Evolutionary conservation across 1,140 invertebrate species (phyloP), one percentile per base, ranked within the genome.

Genomic region (Apis mellifera): DNA sequence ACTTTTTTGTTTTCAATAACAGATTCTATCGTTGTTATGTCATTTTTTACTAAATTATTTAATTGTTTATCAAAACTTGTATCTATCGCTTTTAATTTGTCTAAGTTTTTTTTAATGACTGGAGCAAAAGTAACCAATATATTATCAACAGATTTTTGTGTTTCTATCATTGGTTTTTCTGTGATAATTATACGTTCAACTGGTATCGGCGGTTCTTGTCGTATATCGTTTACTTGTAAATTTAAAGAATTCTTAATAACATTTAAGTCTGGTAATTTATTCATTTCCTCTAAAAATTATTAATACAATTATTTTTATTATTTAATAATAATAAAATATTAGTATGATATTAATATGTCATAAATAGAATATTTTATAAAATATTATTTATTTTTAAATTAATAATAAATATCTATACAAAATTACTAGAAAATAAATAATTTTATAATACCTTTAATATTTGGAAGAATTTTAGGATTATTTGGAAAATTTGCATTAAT

Each of bases 131-230:
- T 89, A 19, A 72, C 75, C 48, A 81, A 19, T 66, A 77, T 59
- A 75, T 74, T 88, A 54, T 84, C 74, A 23, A 73, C 32, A 64
- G 79, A 12, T 9, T 89, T 89, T 84, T 85, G 75, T 26, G 82
- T 77, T 76, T 90, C 85, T n/a, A 80, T 11, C n/a, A 50, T 59
- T 42, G 82, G 32, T n/a, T 86, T 91, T 52, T 90, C 81, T 23
- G 83, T 84, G 42, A 89, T 59, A 52, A 88, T 83, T 64, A 90
- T 78, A 76, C 88, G 92, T 82, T 95, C 94, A 42, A 95, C 92
- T 26, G 94, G 95, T 76, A 95, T 90, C n/a, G 95, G 95, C 17
- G 95, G 94, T 84, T 95, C 94, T 86, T 94, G 92, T 57, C 94
- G 90, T 73, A 93, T 85, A 76, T 94, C 89, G n/a, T 83, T 82